Percentiles rank a stretch among this genome's conserved stretches.
Evolutionary conservation across 2,888 invertebrate species (phyloP).

Genomic region (Synergus japonicus): DNA sequence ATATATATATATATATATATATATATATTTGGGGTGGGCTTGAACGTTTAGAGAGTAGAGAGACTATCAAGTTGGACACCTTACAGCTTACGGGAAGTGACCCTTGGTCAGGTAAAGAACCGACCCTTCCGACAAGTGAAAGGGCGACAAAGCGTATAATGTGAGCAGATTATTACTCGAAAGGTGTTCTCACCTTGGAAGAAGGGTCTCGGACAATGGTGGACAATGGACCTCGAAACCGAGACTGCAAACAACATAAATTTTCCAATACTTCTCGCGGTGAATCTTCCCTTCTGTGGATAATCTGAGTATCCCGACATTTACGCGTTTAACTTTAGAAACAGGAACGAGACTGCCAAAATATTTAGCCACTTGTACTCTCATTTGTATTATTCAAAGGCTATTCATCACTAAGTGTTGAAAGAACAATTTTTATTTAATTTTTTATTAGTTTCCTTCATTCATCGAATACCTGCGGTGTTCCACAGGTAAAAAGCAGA

Average conservation of each 20-base stretch:
- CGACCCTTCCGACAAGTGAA: conserved; percentile 65
- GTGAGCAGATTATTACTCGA: conserved; percentile 74
- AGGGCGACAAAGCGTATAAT: conserved; percentile 75
- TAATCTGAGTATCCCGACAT: conserved; percentile 23
- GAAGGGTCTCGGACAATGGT: conserved; percentile 73
- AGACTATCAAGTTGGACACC: conserved; percentile 37
- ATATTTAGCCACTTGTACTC: conserved; percentile 3
- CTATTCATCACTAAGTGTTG: neutral
- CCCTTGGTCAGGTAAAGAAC: conserved; percentile 75
- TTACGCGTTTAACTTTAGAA: conserved; percentile 1
- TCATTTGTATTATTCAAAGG: neutral
- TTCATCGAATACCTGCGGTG: neutral
- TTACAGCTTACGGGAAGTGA: conserved; percentile 65
- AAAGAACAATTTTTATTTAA: neutral
- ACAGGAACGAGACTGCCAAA: neutral
- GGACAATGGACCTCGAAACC: conserved; percentile 75
- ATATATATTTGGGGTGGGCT: conserved; percentile 18
- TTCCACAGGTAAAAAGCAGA: neutral
- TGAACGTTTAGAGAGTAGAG: neutral
- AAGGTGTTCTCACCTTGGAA: conserved; percentile 76
- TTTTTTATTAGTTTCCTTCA: neutral
- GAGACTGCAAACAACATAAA: conserved; percentile 77
- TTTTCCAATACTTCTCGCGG: conserved; percentile 63
- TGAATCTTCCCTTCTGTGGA: conserved; percentile 38
- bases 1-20: conserved; percentile 6